Evolutionary conservation across 1,140 invertebrate genomes (phyloP), one percentile per base, ranked within the genome.

Genomic region (Hylyphantes graminicola): DNA sequence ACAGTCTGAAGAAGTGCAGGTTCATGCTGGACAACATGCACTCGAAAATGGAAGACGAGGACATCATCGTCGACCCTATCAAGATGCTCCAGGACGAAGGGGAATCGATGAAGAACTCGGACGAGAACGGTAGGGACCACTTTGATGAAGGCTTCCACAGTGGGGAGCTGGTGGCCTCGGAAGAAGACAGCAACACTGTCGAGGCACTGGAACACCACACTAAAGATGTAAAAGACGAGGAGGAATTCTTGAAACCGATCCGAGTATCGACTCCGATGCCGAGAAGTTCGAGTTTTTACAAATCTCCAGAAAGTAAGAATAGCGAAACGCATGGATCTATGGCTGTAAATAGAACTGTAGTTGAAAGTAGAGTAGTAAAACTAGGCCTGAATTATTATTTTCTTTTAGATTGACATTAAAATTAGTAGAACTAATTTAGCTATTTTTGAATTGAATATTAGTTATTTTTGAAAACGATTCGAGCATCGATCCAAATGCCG

Each of bases 81-180:
- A 85, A 85, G 48, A n/a, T 85, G 2, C 74, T 85, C 0, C 21
- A 85, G 51, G 73, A 64, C 2, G 82, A 76, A 61, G 82, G 82
- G 6, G 73, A 85, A 10, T 70, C 73, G 9, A 3, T 61, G 63
- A 85, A 85, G 53, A 85, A 77, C 48, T 53, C 13, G 7, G 74
- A 85, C 4, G 74, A 76, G 6, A 77, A 85, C 12, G 64, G 72
- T 0, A 76, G 82, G 53, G 82, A 85, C 35, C 82, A 85, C 54
- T 85, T n/a, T 11, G 82, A 85, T 13, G 82, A 85, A 63, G 82
- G 82, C 11, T 85, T 85, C 53, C 82, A 85, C 48, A 85, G 82
- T 11, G 82, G 82, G 4, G 82, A 85, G 48, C 19, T 85, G 21
- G 74, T 85, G 3, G 74, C 73, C 11, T 85, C 82, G 0, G 82